These are phyloP conservation scores for Pseudorhiza aurosa DNA, from an alignment of 30 jellyfish, hydroid and myxozoan genomes.

Conservation along the genomic window DNA sequence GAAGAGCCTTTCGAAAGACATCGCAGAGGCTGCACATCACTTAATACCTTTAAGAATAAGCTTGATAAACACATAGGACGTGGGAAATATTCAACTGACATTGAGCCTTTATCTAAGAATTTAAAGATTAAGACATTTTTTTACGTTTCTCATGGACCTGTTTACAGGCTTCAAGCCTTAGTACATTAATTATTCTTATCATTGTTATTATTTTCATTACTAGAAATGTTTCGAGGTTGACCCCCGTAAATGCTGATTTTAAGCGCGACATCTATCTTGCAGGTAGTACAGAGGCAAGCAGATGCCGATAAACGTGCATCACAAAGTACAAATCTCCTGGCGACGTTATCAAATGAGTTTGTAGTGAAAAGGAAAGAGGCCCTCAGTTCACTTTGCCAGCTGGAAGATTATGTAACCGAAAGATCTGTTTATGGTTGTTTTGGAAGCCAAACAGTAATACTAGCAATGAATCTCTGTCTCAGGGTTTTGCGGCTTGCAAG, in stretches of 20 bases:
- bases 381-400: not conserved
- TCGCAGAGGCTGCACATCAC: no score
- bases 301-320: not conserved
- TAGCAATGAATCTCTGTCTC: not conserved
- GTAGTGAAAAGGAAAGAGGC: not conserved
- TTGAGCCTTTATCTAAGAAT: no score
- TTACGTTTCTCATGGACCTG: no score
- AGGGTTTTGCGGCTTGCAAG: not conserved
- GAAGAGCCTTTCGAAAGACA: no score
- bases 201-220: no score
- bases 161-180: no score
- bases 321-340: not conserved
- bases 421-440: not conserved
- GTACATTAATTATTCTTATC: no score
- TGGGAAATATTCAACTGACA: no score
- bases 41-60: no score
- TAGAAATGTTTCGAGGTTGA: not conserved
- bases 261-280: not conserved
- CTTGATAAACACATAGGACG: no score
- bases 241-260: not conserved
- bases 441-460: not conserved
- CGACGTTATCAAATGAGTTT: not conserved
- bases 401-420: not conserved
- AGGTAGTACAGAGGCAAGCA: not conserved
- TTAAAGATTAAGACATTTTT: no score